Base-by-base conservation (phyloP, 2,888 invertebrate species). In the Eumerus sabulonum region DNA sequence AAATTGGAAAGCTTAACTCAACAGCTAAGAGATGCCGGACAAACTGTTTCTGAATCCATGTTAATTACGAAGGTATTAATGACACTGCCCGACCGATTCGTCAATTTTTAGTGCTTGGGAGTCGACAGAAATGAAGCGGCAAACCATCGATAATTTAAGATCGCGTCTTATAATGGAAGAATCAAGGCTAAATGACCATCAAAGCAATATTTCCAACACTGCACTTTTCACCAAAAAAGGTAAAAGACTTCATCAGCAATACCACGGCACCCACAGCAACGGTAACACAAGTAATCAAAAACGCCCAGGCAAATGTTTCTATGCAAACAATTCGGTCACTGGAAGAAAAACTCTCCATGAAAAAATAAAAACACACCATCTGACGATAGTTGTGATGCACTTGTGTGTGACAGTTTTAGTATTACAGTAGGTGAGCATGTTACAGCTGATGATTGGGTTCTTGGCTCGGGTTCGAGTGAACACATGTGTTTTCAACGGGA, bases 1-100 rank as follows among this genome's bases (percentile, higher is more conserved):
- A 54, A 66, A 51, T 44, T 70, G 71, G 60, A 81, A 71, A 68
- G 64, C 48, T 27, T 63, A 50, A 12, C 38, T 36, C 77, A 77
- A 38, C 82, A 82, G 27, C 42, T 83, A 9, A 67, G 70, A 45
- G 54, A 60, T 27, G 16, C 36, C 2, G 60, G 59, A 14, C 59
- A 73, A 59, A 35, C 1, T 9, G 60, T 66, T 12, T 64, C 57
- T 19, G 19, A 13, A 47, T 14, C 16, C 9, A 14, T 45, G 45
- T 14, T 45, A 45, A 16, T 45, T 9, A 40, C 40, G 40, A 40
- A 40, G 13, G 40, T 40, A 11, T 13, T 40, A n/a, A 40, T 40
- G 40, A 40, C 40, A n/a, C 13, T 40, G 13, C 11, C 13, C 9
- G n/a, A 5, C 11, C 9, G n/a, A 3, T 59, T 53, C 9, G 4